Base-by-base conservation (phyloP, 2,797 vertebrate genomes). In the Picus viridis region DNA sequence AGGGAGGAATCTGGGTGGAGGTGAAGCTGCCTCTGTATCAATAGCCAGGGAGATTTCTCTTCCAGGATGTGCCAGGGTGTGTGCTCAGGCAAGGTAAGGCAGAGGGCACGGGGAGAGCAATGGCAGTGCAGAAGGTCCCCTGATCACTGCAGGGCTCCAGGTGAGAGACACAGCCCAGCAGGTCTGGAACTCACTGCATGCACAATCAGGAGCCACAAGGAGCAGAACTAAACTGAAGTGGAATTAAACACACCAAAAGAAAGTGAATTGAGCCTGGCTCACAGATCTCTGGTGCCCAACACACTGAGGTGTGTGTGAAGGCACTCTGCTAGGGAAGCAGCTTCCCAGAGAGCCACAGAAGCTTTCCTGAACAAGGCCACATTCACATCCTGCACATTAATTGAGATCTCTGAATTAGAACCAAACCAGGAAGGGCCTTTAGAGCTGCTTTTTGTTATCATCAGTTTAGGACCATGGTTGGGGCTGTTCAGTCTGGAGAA, bases 1-100 rank as follows among this genome's bases (percentile, higher is more conserved):
- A 91, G 56, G 68, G 88, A 96, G 91, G 96, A 97, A 97, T 97
- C 89, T 96, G 92, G 82, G 89, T 86, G 89, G 94, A 96, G 94
- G 73, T 73, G 83, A 92, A 59, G 53, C 65, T 81, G 83, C 93
- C 70, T 73, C 92, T 89, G 85, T 94, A 92, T 93, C 61, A 45
- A 82, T 97, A 96, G 97, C 93, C 95, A 96, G 88, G 69, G 75
- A 93, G 71, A 77, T 12, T 83, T 91, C 84, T 94, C 79, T 96
- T 94, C 94, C 93, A 96, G 61, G 88, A 84, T 73, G 67, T 94
- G 93, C 83, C 88, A 36, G 47, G 78, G 59, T 39, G 17, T 51
- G 41, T 43, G 41, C 41, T 43, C 41, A 43, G 16, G 41, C 16
- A 16, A 43, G 41, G 41, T 41, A 41, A 41, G 41, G 41, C 41